phyloP scores from a whole-genome alignment of 1,140 invertebrate species.

The Condylostylus longicornis region DNA sequence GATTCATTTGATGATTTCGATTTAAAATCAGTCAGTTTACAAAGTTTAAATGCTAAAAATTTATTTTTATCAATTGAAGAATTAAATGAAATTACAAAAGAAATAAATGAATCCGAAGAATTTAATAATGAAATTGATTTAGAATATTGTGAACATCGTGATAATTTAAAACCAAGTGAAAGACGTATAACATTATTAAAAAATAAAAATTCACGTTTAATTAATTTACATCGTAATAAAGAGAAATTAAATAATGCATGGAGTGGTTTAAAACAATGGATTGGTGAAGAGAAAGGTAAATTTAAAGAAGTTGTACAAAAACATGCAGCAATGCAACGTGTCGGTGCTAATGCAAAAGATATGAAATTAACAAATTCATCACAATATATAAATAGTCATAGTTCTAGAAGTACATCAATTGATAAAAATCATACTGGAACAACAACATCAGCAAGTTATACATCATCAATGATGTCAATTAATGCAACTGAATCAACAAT shows the following conservation, averaged over 20 bases:
- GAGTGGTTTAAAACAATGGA: slow-evolving; percentile 37
- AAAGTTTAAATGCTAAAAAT: slow-evolving; percentile 25
- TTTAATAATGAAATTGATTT: slow-evolving; percentile 26
- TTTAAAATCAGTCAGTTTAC: slow-evolving; percentile 29
- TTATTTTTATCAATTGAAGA: slow-evolving; percentile 30
- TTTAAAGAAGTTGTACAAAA: slow-evolving; percentile 35
- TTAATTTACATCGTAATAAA: slow-evolving; percentile 30
- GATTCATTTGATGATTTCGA: slow-evolving; percentile 20
- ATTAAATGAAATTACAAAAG: slow-evolving; percentile 25
- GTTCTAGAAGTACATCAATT: slow-evolving; percentile 4
- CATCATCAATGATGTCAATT: neutral
- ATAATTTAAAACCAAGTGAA: slow-evolving; percentile 25
- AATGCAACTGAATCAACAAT: neutral
- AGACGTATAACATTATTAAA: slow-evolving; percentile 26
- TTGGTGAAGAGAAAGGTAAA: slow-evolving; percentile 34
- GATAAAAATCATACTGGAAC: neutral
- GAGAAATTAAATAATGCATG: slow-evolving; percentile 36
- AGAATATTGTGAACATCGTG: slow-evolving; percentile 28
- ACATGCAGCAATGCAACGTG: slow-evolving; percentile 34
- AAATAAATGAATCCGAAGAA: slow-evolving; percentile 30
- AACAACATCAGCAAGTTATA: neutral
- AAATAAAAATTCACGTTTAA: slow-evolving; percentile 25
- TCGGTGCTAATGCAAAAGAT: slow-evolving; percentile 18
- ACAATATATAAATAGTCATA: slow-evolving; percentile 8
- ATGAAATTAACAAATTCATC: slow-evolving; percentile 2